Base-by-base conservation (phyloP, 1,140 invertebrate genomes). In the Drosophila murphyi region DNA sequence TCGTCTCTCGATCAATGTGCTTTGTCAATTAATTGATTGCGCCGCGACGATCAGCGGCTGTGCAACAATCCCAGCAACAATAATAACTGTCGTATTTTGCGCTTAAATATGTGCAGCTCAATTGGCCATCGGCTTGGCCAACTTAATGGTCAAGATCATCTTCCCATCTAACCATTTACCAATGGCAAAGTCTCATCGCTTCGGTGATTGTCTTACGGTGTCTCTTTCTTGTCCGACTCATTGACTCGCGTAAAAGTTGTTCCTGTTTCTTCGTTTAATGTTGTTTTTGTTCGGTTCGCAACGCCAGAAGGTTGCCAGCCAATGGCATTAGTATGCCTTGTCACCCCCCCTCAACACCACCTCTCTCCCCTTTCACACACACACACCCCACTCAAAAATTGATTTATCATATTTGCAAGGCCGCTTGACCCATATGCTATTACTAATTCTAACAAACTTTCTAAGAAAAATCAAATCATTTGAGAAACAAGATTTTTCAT, bases 21-120 rank as follows among this genome's bases (percentile, higher is more conserved):
- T 88, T 88, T 87, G 82, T 87, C 82, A 88, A 87, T 87, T 87
- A 87, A 87, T 87, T 88, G 82, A 87, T 88, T 82, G 82, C 82
- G 86, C 81, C 78, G 51, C 72, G 34, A 52, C 37, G 57, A 61
- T 51, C 50, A 34, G 28, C 65, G 20, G 59, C 12, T 7, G 50
- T 55, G 5, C 12, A 64, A 43, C 41, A 63, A 54, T 32, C 50
- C n/a, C 62, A 81, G 60, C 50, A 85, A 85, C 75, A 78, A 82
- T 88, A 82, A 87, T 87, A 87, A 87, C 82, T 87, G 83, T 87
- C 82, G 83, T 87, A 88, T 88, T 50, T 87, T 82, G 80, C 73
- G 80, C 83, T 86, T 86, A 86, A 86, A 86, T 86, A 86, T 86
- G 82, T 81, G 78, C 82, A 78, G 64, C 78, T 87, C 67, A 63